A percentile compares a stretch with the other conserved stretches of the same genome.
Conservation (phyloP, 2,797 vertebrate species). For the Carapus acus region DNA sequence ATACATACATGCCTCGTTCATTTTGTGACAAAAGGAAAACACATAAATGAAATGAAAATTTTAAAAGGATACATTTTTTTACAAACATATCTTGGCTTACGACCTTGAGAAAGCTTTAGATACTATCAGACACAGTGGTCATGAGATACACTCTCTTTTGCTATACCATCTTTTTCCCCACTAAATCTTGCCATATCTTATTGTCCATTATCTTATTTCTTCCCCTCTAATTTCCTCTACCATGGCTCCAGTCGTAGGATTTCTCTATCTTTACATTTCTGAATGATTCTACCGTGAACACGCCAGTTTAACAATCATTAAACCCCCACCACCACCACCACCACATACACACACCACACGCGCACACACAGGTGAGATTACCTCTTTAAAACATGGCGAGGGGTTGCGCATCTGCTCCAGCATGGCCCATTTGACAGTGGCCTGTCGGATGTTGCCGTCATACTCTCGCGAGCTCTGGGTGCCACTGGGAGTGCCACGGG, state of each 20-base stretch:
- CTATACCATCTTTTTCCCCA: neutral
- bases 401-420: slow-evolving; percentile 96
- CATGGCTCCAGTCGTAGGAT: slow-evolving; percentile 5
- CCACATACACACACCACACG: too few relatives aligned
- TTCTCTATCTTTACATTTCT: slow-evolving; percentile 24
- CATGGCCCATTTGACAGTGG: slow-evolving; percentile 99
- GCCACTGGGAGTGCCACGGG: slow-evolving; percentile 92
- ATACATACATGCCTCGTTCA: too few relatives aligned
- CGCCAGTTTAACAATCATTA: slow-evolving; percentile 37
- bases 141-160: neutral
- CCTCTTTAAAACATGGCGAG: slow-evolving; percentile 97
- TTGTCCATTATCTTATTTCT: slow-evolving; percentile 1
- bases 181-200: slow-evolving; percentile 7
- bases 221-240: slow-evolving; percentile 9
- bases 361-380: too few relatives aligned
- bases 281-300: slow-evolving; percentile 26
- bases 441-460: slow-evolving; percentile 96
- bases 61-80: too few relatives aligned
- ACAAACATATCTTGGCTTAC: too few relatives aligned
- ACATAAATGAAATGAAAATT: too few relatives aligned
- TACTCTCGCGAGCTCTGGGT: slow-evolving; percentile 98
- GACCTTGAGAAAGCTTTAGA: neutral
- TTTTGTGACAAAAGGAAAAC: too few relatives aligned
- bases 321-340: slow-evolving; percentile 21
- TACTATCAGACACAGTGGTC: neutral